phyloP scores from a whole-genome alignment of 2,797 vertebrate species.

The Pangasius sanitwongsei region DNA sequence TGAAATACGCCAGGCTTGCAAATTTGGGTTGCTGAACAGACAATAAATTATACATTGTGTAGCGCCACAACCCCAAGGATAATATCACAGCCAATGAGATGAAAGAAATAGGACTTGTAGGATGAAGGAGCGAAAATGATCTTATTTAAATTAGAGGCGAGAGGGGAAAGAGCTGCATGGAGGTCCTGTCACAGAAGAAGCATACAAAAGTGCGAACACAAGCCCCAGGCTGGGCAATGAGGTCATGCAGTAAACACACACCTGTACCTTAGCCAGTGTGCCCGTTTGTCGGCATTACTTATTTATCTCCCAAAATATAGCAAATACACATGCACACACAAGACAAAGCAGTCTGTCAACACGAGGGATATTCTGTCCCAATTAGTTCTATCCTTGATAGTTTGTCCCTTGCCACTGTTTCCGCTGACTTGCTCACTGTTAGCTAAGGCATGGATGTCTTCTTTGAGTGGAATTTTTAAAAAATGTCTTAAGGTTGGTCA shows the following conservation, averaged over 20 bases:
- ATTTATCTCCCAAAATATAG: background rate
- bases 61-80: slow-evolving; percentile 71
- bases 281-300: slow-evolving; percentile 25
- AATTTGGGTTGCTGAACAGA: slow-evolving; percentile 79
- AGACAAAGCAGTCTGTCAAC: slow-evolving; percentile 27
- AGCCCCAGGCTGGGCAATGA: slow-evolving; percentile 52
- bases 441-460: background rate
- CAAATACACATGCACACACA: slow-evolving; percentile 56
- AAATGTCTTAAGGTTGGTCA: background rate
- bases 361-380: background rate
- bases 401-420: background rate
- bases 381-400: background rate
- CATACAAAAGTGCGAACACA: slow-evolving; percentile 38
- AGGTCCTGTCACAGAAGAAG: slow-evolving; percentile 59
- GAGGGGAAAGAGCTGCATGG: slow-evolving; percentile 58
- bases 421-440: background rate
- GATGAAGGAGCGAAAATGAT: slow-evolving; percentile 59
- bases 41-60: slow-evolving; percentile 76
- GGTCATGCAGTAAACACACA: slow-evolving; percentile 52
- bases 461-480: background rate
- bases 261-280: slow-evolving; percentile 44
- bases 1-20: slow-evolving; percentile 76
- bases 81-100: slow-evolving; percentile 67
- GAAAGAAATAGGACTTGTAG: slow-evolving; percentile 65
- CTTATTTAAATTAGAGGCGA: slow-evolving; percentile 66